These are phyloP conservation scores for Teleiodes luculella DNA, from an alignment of 2,888 invertebrate species.

Conservation along the genomic window DNA sequence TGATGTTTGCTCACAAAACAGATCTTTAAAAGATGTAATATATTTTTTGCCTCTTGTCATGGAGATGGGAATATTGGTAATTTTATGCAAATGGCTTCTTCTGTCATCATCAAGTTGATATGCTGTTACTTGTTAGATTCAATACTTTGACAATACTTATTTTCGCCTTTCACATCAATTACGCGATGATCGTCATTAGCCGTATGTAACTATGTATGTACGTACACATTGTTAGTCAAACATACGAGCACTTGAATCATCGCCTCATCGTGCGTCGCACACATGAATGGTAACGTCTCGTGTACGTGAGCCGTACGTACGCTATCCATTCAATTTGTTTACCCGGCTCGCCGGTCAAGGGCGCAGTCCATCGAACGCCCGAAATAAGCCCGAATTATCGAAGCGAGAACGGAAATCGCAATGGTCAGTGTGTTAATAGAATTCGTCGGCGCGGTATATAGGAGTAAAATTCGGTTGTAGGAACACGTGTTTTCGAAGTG, in stretches of 20 bases:
- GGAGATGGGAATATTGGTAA: too few relatives aligned
- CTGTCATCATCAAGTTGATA: too few relatives aligned
- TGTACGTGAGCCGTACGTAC: slow-evolving; percentile 65
- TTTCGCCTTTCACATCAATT: not conserved
- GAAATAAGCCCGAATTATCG: slow-evolving; percentile 38
- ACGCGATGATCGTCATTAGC: not conserved
- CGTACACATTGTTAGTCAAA: slow-evolving; percentile 53
- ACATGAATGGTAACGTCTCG: slow-evolving; percentile 72
- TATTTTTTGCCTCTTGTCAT: too few relatives aligned
- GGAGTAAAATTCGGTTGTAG: not conserved
- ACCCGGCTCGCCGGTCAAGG: slow-evolving; percentile 67
- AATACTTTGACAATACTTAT: too few relatives aligned
- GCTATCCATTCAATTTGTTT: slow-evolving; percentile 76
- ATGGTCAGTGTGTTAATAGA: slow-evolving; percentile 1
- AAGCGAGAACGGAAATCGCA: slow-evolving; percentile 29
- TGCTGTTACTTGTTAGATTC: too few relatives aligned
- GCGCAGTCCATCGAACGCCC: slow-evolving; percentile 62
- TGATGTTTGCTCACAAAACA: too few relatives aligned
- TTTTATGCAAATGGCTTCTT: too few relatives aligned
- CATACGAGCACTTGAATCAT: slow-evolving; percentile 62
- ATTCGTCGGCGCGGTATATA: not conserved
- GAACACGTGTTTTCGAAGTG: slow-evolving; percentile 4
- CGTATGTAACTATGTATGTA: slow-evolving; percentile 25
- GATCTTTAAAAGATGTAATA: too few relatives aligned
- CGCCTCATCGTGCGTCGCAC: slow-evolving; percentile 66